Evolutionary conservation across 2,113 vertebrate genomes (phyloP), one percentile per base, ranked within the genome.

Genomic region (Pelecanoides urinatrix): DNA sequence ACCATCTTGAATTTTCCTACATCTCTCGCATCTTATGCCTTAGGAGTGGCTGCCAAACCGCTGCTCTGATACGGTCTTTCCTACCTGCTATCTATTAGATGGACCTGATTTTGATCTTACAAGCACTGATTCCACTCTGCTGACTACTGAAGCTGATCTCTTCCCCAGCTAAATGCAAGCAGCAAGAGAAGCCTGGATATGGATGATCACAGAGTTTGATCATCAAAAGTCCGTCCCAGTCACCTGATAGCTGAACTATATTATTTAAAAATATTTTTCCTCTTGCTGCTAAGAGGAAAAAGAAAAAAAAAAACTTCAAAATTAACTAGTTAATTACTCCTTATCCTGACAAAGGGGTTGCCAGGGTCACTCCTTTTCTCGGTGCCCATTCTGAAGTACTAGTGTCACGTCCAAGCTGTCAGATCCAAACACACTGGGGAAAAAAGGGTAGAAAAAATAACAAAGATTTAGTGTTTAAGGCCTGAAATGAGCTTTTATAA

Each of bases 391-490:
- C 98, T 98, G 98, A 97, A 34, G 97, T 98, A 80, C 98, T 96
- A 23, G 94, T 97, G 44, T 98, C 96, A 98, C 96, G 55, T 98
- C 98, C 98, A 99, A 98, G 72, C 98, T 99, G 92, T 98, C 98
- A 11, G 98, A 96, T 22, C 98, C 98, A 88, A 99, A 98, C 18
- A 98, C 34, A 2, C 98, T 97, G 4, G 53, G 19, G 58, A 30
- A 25, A 13, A 72, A 85, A 47, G 94, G 97, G 96, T 55, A 52
- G 56, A 82, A 96, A 81, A 59, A 21, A 75, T 52, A 87, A 47
- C 47, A 75, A 66, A 14, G 52, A 55, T 32, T n/a, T 29, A 52
- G 53, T 19, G 21, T 52, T 44, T 65, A 44, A 84, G 25, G 26
- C 22, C 23, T 47, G 42, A 70, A 91, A 66, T 9, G 8, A 14